A percentile compares a stretch with the other conserved stretches of the same genome.
Conservation (phyloP, 2,888 invertebrate genomes). For the Carcina quercana region DNA sequence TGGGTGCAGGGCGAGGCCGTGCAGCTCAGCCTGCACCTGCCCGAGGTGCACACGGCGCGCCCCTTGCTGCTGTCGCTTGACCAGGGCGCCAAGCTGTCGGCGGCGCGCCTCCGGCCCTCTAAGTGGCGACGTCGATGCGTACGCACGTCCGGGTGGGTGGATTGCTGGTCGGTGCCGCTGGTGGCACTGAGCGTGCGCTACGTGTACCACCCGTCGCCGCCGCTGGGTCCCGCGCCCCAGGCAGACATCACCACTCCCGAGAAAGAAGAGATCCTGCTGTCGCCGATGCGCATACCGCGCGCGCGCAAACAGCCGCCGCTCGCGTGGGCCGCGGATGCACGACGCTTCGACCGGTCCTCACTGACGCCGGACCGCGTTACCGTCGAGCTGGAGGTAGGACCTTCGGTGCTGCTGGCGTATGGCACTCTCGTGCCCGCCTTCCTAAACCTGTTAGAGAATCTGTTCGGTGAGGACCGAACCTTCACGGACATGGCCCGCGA, state of each 20-base stretch:
- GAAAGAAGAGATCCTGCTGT: conserved; percentile 92
- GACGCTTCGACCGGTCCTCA: conserved; percentile 90
- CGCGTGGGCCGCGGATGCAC: conserved; percentile 79
- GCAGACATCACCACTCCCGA: conserved; percentile 96
- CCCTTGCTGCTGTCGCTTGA: conserved; percentile 88
- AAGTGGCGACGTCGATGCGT: conserved; percentile 90
- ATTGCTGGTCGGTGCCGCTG: conserved; percentile 97
- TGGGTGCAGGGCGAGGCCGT: conserved; percentile 97
- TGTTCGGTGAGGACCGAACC: conserved; percentile 96
- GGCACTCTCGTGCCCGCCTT: conserved; percentile 94
- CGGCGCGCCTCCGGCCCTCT: conserved; percentile 69
- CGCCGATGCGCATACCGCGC: conserved; percentile 92
- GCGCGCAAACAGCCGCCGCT: conserved; percentile 81
- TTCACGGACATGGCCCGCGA: conserved; percentile 93
- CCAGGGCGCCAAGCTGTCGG: conserved; percentile 89
- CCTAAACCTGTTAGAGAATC: conserved; percentile 94
- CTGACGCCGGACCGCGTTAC: conserved; percentile 92
- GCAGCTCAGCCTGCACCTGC: conserved; percentile 91
- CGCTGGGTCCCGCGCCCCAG: conserved; percentile 89
- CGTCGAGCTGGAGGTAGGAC: conserved; percentile 95
- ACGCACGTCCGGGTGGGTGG: conserved; percentile 88
- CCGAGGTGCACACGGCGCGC: conserved; percentile 92
- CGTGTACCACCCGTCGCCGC: conserved; percentile 93
- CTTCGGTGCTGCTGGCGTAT: conserved; percentile 92
- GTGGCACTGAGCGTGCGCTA: conserved; percentile 94